These are phyloP conservation scores for Sinosuthora webbiana DNA, from an alignment of 2,113 vertebrate genomes.

Conservation along the genomic window DNA sequence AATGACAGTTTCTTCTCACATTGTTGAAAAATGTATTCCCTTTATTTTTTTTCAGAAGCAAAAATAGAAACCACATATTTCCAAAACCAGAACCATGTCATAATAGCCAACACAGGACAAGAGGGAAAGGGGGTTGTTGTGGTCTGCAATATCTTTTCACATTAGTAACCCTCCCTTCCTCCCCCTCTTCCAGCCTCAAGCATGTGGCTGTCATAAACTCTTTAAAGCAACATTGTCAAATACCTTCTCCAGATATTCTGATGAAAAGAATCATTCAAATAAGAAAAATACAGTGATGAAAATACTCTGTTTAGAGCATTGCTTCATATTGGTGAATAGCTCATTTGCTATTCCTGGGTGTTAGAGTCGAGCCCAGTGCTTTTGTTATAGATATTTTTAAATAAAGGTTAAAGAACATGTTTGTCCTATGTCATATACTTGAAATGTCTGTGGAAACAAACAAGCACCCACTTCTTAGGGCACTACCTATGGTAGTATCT, in stretches of 20 bases:
- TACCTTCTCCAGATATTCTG: not conserved
- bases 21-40: not conserved
- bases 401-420: constrained; percentile 26
- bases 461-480: not conserved
- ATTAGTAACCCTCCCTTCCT: not conserved
- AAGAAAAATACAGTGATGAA: not conserved
- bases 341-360: not conserved
- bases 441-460: constrained; percentile 14
- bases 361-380: not conserved
- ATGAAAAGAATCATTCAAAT: not conserved
- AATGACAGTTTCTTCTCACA: not conserved
- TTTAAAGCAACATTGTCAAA: not conserved
- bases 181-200: not conserved
- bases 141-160: not conserved
- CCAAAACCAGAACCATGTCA: not conserved
- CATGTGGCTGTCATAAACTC: not conserved
- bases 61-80: not conserved
- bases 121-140: not conserved
- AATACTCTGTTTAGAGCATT: not conserved
- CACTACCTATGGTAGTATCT: not conserved
- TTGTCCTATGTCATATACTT: not conserved
- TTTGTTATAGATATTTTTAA: constrained; percentile 27
- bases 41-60: not conserved
- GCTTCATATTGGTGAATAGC: not conserved
- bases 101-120: not conserved